phyloP scores from a whole-genome alignment of 1,140 invertebrate genomes.

The Gryon sp. region DNA sequence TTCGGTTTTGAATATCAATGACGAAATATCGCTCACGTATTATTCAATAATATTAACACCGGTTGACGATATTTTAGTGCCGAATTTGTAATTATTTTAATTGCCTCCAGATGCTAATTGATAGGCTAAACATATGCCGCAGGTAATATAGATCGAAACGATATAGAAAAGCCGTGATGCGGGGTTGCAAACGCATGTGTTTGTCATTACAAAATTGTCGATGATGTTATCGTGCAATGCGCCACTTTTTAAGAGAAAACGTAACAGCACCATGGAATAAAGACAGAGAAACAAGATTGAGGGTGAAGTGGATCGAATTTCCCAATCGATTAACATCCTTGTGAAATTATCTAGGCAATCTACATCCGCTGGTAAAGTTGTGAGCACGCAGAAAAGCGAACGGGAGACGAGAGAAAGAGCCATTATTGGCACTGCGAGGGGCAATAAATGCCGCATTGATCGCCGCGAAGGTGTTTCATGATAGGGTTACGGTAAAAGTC shows the following conservation, averaged over 20 bases:
- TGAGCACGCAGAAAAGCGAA: conserved; percentile 11
- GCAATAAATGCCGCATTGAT: conserved; percentile 63
- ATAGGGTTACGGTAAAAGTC: conserved; percentile 56
- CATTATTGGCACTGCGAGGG: conserved; percentile 52
- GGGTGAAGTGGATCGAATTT: conserved; percentile 54
- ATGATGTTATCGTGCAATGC: conserved; percentile 68
- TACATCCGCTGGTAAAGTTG: conserved; percentile 44
- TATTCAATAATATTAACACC: conserved; percentile 48
- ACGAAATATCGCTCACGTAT: conserved; percentile 36
- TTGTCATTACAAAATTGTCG: conserved; percentile 73
- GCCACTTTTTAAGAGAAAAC: no score
- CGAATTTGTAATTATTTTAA: conserved; percentile 77
- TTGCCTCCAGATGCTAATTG: conserved; percentile 78
- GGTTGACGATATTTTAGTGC: conserved; percentile 70
- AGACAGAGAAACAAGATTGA: conserved; percentile 4
- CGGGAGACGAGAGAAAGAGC: conserved; percentile 32
- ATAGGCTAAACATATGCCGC: conserved; percentile 76
- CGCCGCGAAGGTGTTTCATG: conserved; percentile 54
- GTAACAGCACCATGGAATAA: neutral
- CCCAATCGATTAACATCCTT: conserved; percentile 60
- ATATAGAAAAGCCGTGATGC: conserved; percentile 65
- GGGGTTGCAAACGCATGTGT: conserved; percentile 70
- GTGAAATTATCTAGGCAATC: conserved; percentile 55
- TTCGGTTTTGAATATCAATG: conserved; percentile 48
- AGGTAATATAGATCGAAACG: conserved; percentile 66